Evolutionary conservation across 2,113 vertebrate genomes (phyloP).

Genomic region (Budorcas taxicolor): DNA sequence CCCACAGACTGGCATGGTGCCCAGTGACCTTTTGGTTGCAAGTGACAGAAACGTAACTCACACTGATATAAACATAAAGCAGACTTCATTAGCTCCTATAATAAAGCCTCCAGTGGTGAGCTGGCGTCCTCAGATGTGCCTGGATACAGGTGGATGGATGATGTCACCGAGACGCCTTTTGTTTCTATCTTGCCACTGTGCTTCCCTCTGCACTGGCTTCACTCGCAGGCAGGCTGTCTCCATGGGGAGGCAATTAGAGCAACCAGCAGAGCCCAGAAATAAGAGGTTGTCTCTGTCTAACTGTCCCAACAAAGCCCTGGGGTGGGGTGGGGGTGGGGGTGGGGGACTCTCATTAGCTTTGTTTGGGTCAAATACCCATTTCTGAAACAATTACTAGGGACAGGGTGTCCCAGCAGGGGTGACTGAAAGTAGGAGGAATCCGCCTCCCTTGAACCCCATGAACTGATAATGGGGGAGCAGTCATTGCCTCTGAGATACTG

Average conservation of each 20-base stretch:
- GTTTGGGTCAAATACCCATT: slow-evolving; percentile 43
- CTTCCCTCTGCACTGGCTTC: not conserved
- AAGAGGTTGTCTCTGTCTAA: slow-evolving; percentile 31
- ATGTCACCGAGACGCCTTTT: not conserved
- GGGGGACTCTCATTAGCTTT: slow-evolving; percentile 26
- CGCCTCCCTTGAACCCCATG: not conserved
- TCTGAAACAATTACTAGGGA: slow-evolving; percentile 20
- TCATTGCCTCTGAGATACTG: not conserved
- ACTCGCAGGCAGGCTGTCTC: slow-evolving; percentile 25
- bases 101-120: not conserved
- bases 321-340: not conserved
- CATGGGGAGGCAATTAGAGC: slow-evolving; percentile 44
- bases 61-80: not conserved
- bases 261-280: slow-evolving; percentile 29
- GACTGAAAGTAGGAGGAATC: not conserved
- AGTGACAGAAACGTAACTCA: not conserved
- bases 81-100: not conserved
- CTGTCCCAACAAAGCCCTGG: slow-evolving; percentile 16
- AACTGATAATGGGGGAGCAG: not conserved
- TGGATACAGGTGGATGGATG: not conserved
- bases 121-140: not conserved
- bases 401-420: not conserved
- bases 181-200: not conserved
- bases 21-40: not conserved
- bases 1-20: not conserved